These are phyloP conservation scores for Eleutherodactylus coqui DNA, from an alignment of 2,797 vertebrate genomes.

Conservation along the genomic window DNA sequence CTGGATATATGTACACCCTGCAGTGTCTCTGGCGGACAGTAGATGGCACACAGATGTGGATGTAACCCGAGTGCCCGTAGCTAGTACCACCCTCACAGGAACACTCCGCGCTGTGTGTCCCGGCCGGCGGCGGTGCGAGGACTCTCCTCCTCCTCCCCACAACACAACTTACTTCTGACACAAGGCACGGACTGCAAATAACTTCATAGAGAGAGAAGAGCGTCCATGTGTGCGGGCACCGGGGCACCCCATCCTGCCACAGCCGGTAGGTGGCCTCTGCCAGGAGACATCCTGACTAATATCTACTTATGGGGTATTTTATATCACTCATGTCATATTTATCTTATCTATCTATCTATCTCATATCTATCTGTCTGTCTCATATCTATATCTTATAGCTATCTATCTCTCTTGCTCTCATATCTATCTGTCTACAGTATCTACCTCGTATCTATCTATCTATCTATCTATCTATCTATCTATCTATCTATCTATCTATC, in stretches of 20 bases:
- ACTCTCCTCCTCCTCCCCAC: constrained; percentile 33
- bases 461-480: neutral
- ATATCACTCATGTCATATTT: too few species aligned
- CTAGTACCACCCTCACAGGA: constrained; percentile 44
- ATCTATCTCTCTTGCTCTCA: neutral
- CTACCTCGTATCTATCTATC: too few species aligned
- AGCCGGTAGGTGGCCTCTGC: neutral
- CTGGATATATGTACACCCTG: too few species aligned
- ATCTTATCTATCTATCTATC: neutral
- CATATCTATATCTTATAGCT: neutral
- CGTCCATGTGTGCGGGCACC: too few species aligned
- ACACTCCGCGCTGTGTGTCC: constrained; percentile 50
- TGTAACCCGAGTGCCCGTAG: constrained; percentile 53
- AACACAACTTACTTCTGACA: constrained; percentile 33
- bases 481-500: too few species aligned
- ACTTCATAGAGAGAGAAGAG: too few species aligned
- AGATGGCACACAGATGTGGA: too few species aligned
- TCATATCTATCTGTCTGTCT: neutral
- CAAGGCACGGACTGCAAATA: constrained; percentile 34
- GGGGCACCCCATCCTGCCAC: neutral
- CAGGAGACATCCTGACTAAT: neutral
- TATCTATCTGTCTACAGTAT: too few species aligned
- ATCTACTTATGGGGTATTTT: too few species aligned
- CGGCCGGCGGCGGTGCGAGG: constrained; percentile 5
- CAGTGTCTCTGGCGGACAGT: too few species aligned